Evolutionary conservation across 1,140 invertebrate genomes (phyloP).

Genomic region (Lamellibrachia luymesi): DNA sequence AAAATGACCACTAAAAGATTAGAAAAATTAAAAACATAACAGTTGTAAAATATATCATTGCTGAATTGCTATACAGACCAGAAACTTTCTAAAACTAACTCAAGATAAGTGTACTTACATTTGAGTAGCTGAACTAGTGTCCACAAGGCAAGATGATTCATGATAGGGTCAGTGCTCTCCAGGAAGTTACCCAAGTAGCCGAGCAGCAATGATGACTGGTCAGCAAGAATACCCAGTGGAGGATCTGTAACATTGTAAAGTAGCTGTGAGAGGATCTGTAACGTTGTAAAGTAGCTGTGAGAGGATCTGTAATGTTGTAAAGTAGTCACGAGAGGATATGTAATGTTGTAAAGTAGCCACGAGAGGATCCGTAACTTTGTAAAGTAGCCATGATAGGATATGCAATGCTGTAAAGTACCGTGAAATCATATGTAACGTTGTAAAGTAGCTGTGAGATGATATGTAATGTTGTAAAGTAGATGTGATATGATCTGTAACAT

Average conservation of each 20-base stretch:
- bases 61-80: not conserved
- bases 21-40: not conserved
- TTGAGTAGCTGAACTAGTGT: conserved; percentile 42
- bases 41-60: not conserved
- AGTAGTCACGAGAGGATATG: too few relatives aligned
- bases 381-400: too few relatives aligned
- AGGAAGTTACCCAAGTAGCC: conserved; percentile 45
- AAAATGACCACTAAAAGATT: not conserved
- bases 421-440: too few relatives aligned
- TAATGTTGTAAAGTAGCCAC: too few relatives aligned
- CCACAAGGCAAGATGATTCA: conserved; percentile 46
- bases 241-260: conserved; percentile 33
- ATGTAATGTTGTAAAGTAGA: too few relatives aligned
- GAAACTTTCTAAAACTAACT: not conserved
- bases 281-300: too few relatives aligned
- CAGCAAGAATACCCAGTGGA: conserved; percentile 32
- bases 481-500: too few relatives aligned
- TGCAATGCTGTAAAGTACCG: not conserved
- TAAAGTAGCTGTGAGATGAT: too few relatives aligned
- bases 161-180: conserved; percentile 38
- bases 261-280: not conserved
- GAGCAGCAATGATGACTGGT: conserved; percentile 37
- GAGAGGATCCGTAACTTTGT: too few relatives aligned
- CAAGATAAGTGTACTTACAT: conserved; percentile 30
- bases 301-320: too few relatives aligned